Evolutionary conservation across 2,888 invertebrate species (phyloP), one percentile per base, ranked within the genome.

Genomic region (Drosophila anomalipes): DNA sequence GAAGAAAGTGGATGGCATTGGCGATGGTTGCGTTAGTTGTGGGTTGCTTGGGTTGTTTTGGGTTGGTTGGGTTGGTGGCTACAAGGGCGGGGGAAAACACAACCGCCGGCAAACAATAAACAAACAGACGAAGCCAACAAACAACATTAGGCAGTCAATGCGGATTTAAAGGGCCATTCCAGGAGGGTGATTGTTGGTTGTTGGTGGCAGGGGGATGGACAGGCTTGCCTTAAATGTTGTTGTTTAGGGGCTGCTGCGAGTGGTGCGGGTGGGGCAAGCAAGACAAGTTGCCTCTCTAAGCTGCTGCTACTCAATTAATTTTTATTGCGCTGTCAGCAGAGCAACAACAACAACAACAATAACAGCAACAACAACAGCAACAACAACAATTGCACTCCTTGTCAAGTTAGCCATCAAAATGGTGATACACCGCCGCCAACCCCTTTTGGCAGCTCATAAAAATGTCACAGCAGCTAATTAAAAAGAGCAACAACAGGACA

Each of bases 251-350:
- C 58, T 71, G 44, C 54, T 33, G 64, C 30, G 28, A 57, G 47
- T 58, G 52, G 22, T 30, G 52, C 16, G 60, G 44, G 37, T 52
- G 47, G 26, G n/a, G 53, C 73, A 47, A 49, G 56, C 56, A 33
- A 66, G 63, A 66, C 49, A 47, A 62, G 73, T 69, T 65, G 64
- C 67, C 71, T 73, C 75, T 67, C 79, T 74, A 72, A 80, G 70
- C 73, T 79, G 72, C 76, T 44, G 74, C 74, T 75, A 81, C 82
- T 82, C 89, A 90, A 84, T 90, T 91, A 87, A 87, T 86, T 91
- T 91, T 91, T 91, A 91, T 90, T 90, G 90, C 91, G 75, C 84
- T 91, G 90, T 87, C 89, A 91, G 82, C 81, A 79, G 67, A 77
- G 74, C 74, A 75, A 62, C 71, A 67, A 54, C 37, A 16, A 52